phyloP scores from a whole-genome alignment of 2,113 vertebrate genomes.

The Argyrosomus japonicus region DNA sequence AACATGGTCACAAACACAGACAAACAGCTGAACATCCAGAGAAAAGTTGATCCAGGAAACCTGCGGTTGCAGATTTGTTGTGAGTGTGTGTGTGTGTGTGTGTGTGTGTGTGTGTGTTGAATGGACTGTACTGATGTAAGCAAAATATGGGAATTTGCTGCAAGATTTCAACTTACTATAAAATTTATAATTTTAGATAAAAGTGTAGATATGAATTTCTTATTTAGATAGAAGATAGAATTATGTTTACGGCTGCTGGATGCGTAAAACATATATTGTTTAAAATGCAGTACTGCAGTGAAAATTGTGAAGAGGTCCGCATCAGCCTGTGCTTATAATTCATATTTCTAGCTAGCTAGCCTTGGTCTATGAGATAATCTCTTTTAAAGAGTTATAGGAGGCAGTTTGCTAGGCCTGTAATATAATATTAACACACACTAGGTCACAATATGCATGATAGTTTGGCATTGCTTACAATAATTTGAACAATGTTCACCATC shows the following conservation, averaged over 20 bases:
- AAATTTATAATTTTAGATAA: constrained; percentile 25
- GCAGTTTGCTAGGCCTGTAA: constrained; percentile 37
- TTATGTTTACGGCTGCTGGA: background rate
- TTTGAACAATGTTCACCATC: background rate
- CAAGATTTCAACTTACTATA: constrained; percentile 13
- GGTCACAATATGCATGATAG: constrained; percentile 7
- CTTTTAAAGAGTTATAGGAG: constrained; percentile 15
- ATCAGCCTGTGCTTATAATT: constrained; percentile 55
- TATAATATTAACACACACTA: constrained; percentile 16
- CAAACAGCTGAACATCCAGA: constrained; percentile 73
- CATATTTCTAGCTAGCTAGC: constrained; percentile 26
- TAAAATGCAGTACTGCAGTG: constrained; percentile 34
- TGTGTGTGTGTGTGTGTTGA: background rate
- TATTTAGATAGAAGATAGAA: background rate
- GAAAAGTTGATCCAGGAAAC: constrained; percentile 42
- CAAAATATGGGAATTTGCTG: constrained; percentile 32
- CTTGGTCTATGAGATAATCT: constrained; percentile 21
- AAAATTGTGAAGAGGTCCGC: constrained; percentile 34
- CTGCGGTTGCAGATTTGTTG: constrained; percentile 9
- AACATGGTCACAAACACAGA: constrained; percentile 73
- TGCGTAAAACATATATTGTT: constrained; percentile 31
- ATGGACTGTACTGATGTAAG: constrained; percentile 9
- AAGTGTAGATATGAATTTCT: constrained; percentile 18
- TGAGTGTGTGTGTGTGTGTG: constrained; percentile 7
- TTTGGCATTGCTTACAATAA: constrained; percentile 7